Conservation (phyloP, 2,797 vertebrate genomes). For the Pristis pectinata region DNA sequence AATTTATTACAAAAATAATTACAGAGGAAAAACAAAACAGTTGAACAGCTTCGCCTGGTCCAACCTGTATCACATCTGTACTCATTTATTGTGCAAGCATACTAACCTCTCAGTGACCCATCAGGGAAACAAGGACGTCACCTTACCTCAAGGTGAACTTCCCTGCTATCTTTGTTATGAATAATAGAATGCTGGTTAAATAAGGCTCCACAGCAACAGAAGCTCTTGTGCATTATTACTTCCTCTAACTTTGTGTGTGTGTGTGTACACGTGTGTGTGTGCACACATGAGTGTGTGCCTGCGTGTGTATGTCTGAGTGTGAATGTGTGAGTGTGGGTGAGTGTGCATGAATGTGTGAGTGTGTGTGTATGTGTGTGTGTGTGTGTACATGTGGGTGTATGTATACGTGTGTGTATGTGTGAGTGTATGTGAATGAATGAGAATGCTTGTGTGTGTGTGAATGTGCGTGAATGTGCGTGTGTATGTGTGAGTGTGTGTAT, state of each 20-base stretch:
- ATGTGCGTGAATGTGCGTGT: no score
- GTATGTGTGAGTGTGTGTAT: no score
- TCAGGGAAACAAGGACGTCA: background rate
- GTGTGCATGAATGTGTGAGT: no score
- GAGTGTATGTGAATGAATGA: no score
- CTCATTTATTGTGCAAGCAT: conserved; percentile 4
- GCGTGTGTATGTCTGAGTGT: no score
- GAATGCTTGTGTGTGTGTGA: no score
- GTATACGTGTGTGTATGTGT: background rate
- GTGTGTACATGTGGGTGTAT: background rate
- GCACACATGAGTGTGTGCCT: no score
- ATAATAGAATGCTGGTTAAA: conserved; percentile 30
- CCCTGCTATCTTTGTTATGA: conserved; percentile 28
- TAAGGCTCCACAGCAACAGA: background rate
- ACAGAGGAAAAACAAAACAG: conserved; percentile 7
- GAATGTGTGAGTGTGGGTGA: no score
- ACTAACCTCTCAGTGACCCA: conserved; percentile 27
- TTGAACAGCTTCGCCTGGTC: background rate
- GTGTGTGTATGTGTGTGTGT: background rate
- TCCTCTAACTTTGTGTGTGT: background rate
- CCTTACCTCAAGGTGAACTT: conserved; percentile 30
- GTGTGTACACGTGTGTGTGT: background rate
- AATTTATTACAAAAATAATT: conserved; percentile 25
- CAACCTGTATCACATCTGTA: conserved; percentile 30
- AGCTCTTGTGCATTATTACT: conserved; percentile 8